Conservation (phyloP, 2,888 invertebrate species). For the Phorcus lineatus region DNA sequence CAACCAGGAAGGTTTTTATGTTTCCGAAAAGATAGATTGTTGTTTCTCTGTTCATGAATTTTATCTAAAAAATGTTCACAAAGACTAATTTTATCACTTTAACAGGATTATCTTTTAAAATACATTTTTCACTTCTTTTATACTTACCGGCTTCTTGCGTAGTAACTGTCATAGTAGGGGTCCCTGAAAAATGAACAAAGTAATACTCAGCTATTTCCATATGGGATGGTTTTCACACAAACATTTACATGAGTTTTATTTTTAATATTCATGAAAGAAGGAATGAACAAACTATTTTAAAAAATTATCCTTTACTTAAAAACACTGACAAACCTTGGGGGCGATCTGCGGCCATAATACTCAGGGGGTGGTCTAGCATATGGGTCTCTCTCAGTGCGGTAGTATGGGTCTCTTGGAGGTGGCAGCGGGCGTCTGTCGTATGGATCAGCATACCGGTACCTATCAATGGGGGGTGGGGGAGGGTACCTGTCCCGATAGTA, state of each 20-base stretch:
- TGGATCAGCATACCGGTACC: slow-evolving; percentile 63
- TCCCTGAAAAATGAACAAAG: slow-evolving; percentile 49
- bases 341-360: slow-evolving; percentile 51
- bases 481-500: slow-evolving; percentile 64
- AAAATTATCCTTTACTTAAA: too few species aligned
- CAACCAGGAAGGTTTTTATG: too few species aligned
- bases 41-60: too few species aligned
- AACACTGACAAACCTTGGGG: slow-evolving; percentile 25
- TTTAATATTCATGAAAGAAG: too few species aligned
- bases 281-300: too few species aligned
- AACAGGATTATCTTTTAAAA: neutral
- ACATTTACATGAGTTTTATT: too few species aligned
- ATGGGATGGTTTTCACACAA: slow-evolving; percentile 30
- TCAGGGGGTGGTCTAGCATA: slow-evolving; percentile 64
- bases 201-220: slow-evolving; percentile 51
- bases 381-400: slow-evolving; percentile 47
- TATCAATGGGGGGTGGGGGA: slow-evolving; percentile 51
- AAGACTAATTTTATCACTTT: too few species aligned
- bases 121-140: neutral
- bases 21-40: too few species aligned
- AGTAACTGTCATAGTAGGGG: slow-evolving; percentile 56
- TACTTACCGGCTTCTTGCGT: slow-evolving; percentile 50
- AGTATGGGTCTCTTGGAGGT: slow-evolving; percentile 30
- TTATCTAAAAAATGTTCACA: too few species aligned
- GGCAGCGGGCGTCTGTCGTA: slow-evolving; percentile 60